phyloP scores from a whole-genome alignment of 1,140 invertebrate genomes.

The Heliconius hermathena region DNA sequence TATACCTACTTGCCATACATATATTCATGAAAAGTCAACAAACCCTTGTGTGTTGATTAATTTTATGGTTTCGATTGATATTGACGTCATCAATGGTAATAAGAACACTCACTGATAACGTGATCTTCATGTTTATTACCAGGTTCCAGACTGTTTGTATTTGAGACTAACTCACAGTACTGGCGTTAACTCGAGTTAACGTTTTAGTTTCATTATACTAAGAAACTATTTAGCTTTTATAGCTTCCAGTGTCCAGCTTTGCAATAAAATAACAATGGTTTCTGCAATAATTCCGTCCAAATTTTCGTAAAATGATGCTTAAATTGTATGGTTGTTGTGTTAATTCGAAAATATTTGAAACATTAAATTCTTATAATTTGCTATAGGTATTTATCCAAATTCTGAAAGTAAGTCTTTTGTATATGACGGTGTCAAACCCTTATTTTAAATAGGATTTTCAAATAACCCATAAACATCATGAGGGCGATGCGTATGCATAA shows the following conservation, averaged over 20 bases:
- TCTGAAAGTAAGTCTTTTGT: no score
- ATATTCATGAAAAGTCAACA: neutral
- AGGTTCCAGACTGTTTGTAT: constrained; percentile 1
- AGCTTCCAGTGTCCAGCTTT: neutral
- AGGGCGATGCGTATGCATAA: no score
- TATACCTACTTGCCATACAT: neutral
- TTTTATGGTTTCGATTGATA: constrained; percentile 14
- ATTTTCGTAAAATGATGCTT: neutral
- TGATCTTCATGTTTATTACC: constrained; percentile 5
- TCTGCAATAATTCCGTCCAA: no score
- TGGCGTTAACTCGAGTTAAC: neutral
- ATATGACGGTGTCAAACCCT: no score
- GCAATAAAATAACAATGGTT: no score
- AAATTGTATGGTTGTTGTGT: neutral
- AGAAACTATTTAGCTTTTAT: constrained; percentile 6
- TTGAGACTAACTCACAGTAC: neutral
- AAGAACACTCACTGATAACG: neutral
- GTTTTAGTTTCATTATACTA: neutral
- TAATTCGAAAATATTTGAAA: no score
- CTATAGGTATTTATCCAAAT: no score
- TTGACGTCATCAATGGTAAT: constrained; percentile 14
- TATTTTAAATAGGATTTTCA: neutral
- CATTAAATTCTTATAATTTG: no score
- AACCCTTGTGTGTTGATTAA: neutral
- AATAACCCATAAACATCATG: neutral